Base-by-base conservation (phyloP, 2,797 vertebrate species). In the Urocyon cinereoargenteus region DNA sequence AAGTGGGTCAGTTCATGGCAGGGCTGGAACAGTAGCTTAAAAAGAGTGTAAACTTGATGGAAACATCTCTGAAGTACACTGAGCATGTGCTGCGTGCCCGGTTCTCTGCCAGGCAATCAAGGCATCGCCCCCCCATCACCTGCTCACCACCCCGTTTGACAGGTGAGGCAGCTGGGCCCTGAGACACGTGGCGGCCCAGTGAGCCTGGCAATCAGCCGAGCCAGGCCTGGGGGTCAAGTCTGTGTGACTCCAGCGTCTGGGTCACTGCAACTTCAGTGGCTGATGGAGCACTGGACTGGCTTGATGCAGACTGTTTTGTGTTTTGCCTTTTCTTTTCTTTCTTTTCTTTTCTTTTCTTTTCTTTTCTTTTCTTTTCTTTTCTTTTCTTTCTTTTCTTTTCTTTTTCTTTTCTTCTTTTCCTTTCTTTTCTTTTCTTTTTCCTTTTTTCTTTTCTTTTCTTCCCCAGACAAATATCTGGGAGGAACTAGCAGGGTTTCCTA, bases 111-210 rank as follows among this genome's bases (percentile, higher is more conserved):
- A 31, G 15, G 81, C 34, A 2, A 5, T 14, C 49, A 26, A 0
- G 0, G 2, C 1, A 0, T 49, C 13, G 5, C 9, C 28, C 49
- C 12, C 55, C 2, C 0, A 0, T 0, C 3, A 0, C n/a, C 34
- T 1, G 8, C 15, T 8, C 45, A 1, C 9, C 0, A 0, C 64
- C 40, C 87, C 5, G 0, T 22, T 3, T n/a, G 19, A 68, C 6
- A 83, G 75, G 34, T 1, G 34, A 19, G 78, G 26, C 49, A 3
- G n/a, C 3, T 0, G 34, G 61, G 21, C 86, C 53, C 55, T 19
- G 55, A 89, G 78, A 59, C 2, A 0, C 0, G 8, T 3, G 66
- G 81, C 36, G 12, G 24, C 68, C 3, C 0, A 9, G 9, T 0
- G 40, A 13, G 14, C 53, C 45, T 34, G 89, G 61, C 28, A 28